Conservation (phyloP, 1,140 invertebrate genomes). For the Akabosia matsudoensis region DNA sequence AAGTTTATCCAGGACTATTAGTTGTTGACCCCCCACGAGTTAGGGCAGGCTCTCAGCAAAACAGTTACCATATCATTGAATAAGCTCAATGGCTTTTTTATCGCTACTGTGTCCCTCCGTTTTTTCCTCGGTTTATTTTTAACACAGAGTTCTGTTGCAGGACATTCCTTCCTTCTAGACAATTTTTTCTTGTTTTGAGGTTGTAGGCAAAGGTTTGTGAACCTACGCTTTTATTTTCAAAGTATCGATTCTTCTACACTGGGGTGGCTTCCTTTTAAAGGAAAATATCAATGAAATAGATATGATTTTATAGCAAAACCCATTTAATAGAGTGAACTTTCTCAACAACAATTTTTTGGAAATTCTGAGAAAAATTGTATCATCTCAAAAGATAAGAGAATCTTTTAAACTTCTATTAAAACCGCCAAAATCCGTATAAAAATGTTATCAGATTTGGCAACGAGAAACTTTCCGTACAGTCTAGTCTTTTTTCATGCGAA, state of each 20-base stretch:
- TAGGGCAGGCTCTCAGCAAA: not conserved
- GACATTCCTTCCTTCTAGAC: not conserved
- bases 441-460: conserved; percentile 18
- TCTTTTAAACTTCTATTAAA: not conserved
- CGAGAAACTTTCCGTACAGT: not conserved
- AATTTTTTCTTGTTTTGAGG: not conserved
- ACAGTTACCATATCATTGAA: conserved; percentile 11
- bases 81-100: not conserved
- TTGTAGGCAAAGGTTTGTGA: no score
- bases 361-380: not conserved
- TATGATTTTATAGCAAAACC: no score
- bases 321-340: no score
- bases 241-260: not conserved
- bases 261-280: not conserved
- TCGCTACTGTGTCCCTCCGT: not conserved
- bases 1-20: not conserved
- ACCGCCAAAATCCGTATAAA: not conserved
- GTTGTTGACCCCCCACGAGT: not conserved
- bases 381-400: not conserved
- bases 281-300: no score
- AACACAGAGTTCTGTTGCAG: not conserved
- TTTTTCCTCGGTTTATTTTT: not conserved
- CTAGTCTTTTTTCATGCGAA: not conserved
- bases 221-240: no score
- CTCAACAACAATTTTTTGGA: no score